Conservation (phyloP, 2,888 invertebrate species). For the Agonopterix heracliana region DNA sequence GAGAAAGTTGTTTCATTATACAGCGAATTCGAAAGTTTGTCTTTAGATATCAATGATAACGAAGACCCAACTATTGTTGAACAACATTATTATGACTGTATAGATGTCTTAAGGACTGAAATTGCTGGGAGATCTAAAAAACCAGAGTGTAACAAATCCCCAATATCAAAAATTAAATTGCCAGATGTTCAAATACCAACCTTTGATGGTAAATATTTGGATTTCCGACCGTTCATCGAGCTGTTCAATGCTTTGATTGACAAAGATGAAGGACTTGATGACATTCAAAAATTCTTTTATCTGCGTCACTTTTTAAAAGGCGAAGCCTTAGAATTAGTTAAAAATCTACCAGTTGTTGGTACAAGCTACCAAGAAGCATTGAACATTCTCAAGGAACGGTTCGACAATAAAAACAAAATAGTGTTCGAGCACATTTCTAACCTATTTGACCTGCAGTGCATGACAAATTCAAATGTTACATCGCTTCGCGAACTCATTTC, state of each 20-base stretch:
- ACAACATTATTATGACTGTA: neutral
- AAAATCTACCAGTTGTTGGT: slow-evolving; percentile 11
- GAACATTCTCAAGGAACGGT: slow-evolving; percentile 9
- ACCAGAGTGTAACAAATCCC: too few species aligned
- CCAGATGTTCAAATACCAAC: neutral
- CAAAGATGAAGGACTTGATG: slow-evolving; percentile 5
- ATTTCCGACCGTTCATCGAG: slow-evolving; percentile 11
- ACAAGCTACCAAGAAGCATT: slow-evolving; percentile 10
- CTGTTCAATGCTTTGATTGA: slow-evolving; percentile 8
- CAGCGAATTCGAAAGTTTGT: neutral
- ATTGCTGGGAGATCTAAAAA: neutral
- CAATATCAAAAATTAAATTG: neutral
- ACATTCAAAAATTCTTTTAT: slow-evolving; percentile 11
- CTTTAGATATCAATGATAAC: neutral
- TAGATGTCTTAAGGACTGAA: neutral
- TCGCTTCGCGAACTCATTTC: neutral
- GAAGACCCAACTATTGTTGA: neutral
- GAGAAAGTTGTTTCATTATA: neutral
- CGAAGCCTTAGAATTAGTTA: slow-evolving; percentile 12
- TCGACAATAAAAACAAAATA: slow-evolving; percentile 8
- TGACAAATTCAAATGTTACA: neutral
- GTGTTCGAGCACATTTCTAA: slow-evolving; percentile 7
- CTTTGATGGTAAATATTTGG: slow-evolving; percentile 12
- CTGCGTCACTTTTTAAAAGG: slow-evolving; percentile 6
- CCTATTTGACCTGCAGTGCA: slow-evolving; percentile 7